Evolutionary conservation across 2,797 vertebrate species (phyloP).

Genomic region (Euphonia xanthogaster): DNA sequence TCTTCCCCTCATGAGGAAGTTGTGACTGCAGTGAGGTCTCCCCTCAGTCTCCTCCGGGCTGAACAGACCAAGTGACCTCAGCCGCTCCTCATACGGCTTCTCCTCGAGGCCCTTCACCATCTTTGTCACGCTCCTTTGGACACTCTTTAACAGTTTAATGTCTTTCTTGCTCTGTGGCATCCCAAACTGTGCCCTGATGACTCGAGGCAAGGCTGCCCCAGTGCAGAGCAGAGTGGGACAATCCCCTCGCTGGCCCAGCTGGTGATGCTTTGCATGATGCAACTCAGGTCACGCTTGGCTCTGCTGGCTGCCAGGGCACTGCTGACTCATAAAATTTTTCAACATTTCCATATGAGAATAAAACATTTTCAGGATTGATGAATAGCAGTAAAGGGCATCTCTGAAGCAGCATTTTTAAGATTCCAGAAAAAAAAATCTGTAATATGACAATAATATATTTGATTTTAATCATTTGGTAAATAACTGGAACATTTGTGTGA

Average conservation of each 20-base stretch:
- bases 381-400: not conserved
- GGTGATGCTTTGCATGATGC: not conserved
- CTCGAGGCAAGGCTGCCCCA: accelerated
- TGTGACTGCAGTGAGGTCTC: not conserved
- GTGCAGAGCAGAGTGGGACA: not conserved
- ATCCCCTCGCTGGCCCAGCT: not conserved
- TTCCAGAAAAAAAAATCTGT: not conserved
- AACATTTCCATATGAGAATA: not conserved
- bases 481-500: not conserved
- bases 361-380: not conserved
- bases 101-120: not conserved
- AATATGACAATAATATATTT: not conserved
- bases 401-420: not conserved
- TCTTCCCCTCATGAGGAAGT: accelerated
- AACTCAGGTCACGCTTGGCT: accelerated
- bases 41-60: not conserved
- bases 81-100: accelerated
- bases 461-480: slow-evolving; percentile 15
- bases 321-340: not conserved
- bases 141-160: not conserved
- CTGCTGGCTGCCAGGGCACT: not conserved
- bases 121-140: not conserved
- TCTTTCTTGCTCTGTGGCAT: not conserved
- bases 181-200: not conserved
- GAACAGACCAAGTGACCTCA: not conserved